Conservation (phyloP, 2,797 vertebrate genomes). For the Hafferia zeledoni region DNA sequence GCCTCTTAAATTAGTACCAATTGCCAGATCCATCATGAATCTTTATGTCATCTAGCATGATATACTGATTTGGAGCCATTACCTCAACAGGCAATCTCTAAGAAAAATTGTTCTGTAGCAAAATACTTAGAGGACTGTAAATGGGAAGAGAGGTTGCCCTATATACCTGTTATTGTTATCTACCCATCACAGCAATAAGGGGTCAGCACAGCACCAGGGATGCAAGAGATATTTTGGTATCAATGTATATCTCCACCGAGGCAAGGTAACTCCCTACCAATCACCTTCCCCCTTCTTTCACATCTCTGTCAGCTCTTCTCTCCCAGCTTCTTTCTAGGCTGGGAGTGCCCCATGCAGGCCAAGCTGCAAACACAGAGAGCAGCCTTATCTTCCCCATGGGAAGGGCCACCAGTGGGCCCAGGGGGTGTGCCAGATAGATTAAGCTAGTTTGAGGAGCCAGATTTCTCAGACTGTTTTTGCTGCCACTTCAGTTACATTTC, state of each 20-base stretch:
- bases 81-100: not conserved
- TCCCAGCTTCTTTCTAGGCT: not conserved
- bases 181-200: not conserved
- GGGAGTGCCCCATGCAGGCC: fast-evolving
- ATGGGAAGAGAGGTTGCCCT: not conserved
- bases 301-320: not conserved
- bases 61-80: not conserved
- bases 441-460: not conserved
- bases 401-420: not conserved
- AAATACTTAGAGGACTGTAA: not conserved
- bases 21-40: not conserved
- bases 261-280: not conserved
- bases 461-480: not conserved
- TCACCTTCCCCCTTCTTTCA: not conserved
- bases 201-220: not conserved
- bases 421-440: not conserved
- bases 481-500: not conserved
- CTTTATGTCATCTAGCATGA: not conserved
- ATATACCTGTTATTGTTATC: not conserved
- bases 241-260: not conserved
- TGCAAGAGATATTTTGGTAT: not conserved
- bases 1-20: not conserved
- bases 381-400: not conserved
- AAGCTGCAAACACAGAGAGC: not conserved
- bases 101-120: not conserved